Percentiles rank a stretch among this genome's conserved stretches.
Evolutionary conservation across 2,888 invertebrate species (phyloP).

Genomic region (Conus canariensis): DNA sequence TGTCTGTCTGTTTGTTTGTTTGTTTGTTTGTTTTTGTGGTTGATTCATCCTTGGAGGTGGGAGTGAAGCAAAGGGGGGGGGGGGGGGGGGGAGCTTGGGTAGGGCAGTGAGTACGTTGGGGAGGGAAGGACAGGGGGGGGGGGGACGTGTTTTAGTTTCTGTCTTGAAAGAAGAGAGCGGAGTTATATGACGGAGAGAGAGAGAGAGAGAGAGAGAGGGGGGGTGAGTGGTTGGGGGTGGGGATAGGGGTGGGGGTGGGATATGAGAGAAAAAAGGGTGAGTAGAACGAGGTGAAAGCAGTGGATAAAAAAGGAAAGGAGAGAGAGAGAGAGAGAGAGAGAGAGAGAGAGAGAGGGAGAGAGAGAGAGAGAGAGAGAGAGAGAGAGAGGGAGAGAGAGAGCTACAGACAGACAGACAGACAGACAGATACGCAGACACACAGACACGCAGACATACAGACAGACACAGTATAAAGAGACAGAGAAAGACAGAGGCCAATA

Average conservation of each 20-base stretch:
- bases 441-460: too few relatives aligned
- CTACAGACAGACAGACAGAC: too few relatives aligned
- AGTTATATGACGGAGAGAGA: not conserved
- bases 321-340: not conserved
- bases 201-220: not conserved
- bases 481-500: too few relatives aligned
- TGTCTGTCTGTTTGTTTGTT: too few relatives aligned
- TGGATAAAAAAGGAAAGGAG: not conserved
- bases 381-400: too few relatives aligned
- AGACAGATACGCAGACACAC: too few relatives aligned
- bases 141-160: not conserved
- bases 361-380: too few relatives aligned
- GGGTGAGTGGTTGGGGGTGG: not conserved
- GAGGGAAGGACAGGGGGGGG: not conserved
- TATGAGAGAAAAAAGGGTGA: not conserved
- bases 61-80: too few relatives aligned
- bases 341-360: not conserved
- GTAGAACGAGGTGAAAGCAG: not conserved
- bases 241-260: not conserved
- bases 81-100: not conserved
- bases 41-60: too few relatives aligned
- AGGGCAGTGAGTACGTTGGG: not conserved
- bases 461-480: too few relatives aligned
- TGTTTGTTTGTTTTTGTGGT: too few relatives aligned
- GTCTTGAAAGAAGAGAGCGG: not conserved